These are phyloP conservation scores for Hoplodrina ambigua DNA, from an alignment of 2,888 invertebrate genomes.

Conservation along the genomic window DNA sequence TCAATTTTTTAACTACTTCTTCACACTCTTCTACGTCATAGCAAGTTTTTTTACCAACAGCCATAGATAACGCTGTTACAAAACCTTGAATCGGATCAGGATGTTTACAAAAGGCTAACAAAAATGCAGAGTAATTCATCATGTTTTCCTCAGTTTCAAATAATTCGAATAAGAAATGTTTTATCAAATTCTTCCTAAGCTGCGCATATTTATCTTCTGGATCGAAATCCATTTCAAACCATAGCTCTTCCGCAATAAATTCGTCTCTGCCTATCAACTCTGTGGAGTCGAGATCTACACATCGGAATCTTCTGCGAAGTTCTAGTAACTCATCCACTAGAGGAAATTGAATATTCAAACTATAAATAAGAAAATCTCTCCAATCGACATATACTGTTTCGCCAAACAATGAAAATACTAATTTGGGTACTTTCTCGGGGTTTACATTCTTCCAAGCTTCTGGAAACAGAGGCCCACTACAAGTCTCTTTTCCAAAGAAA, in stretches of 20 bases:
- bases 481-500: conserved; percentile 84
- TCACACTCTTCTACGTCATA: conserved; percentile 85
- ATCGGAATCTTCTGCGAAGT: conserved; percentile 85
- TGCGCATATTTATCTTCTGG: conserved; percentile 68
- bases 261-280: conserved; percentile 80
- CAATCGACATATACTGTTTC: conserved; percentile 91
- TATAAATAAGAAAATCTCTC: conserved; percentile 92
- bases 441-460: conserved; percentile 83
- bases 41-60: conserved; percentile 89
- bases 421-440: conserved; percentile 81
- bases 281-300: conserved; percentile 81
- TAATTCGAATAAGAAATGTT: conserved; percentile 90
- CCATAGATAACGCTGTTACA: conserved; percentile 89
- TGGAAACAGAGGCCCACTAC: conserved; percentile 78
- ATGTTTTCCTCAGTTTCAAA: conserved; percentile 84
- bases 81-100: conserved; percentile 89
- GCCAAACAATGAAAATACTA: conserved; percentile 88
- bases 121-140: conserved; percentile 91
- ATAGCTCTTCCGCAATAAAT: conserved; percentile 76
- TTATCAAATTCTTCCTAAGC: conserved; percentile 82
- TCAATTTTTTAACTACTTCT: conserved; percentile 82
- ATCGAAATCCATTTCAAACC: conserved; percentile 83
- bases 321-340: conserved; percentile 88
- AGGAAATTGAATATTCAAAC: conserved; percentile 90
- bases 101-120: conserved; percentile 92